Percentiles rank a stretch among this genome's conserved stretches.
Conservation (phyloP, 2,113 vertebrate genomes). For the Platichthys flesus region DNA sequence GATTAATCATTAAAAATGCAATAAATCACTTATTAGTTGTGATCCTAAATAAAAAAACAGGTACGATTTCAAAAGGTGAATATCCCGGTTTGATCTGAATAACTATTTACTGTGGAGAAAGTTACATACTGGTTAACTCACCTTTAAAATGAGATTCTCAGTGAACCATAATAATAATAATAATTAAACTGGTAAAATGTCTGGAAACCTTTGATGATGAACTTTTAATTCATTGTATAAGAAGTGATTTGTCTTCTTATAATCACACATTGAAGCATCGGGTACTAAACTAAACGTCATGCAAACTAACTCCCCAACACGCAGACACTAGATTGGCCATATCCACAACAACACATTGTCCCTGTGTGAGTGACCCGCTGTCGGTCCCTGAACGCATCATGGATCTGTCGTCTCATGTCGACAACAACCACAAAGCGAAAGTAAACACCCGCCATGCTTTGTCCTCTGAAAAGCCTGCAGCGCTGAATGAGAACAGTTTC, state of each 20-base stretch:
- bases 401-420: background rate
- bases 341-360: background rate
- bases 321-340: background rate
- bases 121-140: background rate
- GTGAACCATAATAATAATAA: background rate
- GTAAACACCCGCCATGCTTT: slow-evolving; percentile 26
- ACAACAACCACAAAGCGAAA: slow-evolving; percentile 39
- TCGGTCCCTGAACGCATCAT: background rate
- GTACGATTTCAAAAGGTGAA: too few relatives aligned
- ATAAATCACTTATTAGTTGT: background rate
- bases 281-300: background rate
- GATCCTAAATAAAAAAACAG: background rate
- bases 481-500: slow-evolving; percentile 11
- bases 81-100: too few relatives aligned
- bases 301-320: background rate
- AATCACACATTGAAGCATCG: background rate
- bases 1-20: background rate
- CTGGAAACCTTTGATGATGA: background rate
- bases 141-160: background rate
- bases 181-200: background rate
- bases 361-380: background rate
- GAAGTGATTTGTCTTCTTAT: background rate
- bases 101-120: background rate
- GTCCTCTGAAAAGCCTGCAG: background rate
- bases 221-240: background rate